phyloP scores from a whole-genome alignment of 2,888 invertebrate genomes.

The Agriopis aurantiaria region DNA sequence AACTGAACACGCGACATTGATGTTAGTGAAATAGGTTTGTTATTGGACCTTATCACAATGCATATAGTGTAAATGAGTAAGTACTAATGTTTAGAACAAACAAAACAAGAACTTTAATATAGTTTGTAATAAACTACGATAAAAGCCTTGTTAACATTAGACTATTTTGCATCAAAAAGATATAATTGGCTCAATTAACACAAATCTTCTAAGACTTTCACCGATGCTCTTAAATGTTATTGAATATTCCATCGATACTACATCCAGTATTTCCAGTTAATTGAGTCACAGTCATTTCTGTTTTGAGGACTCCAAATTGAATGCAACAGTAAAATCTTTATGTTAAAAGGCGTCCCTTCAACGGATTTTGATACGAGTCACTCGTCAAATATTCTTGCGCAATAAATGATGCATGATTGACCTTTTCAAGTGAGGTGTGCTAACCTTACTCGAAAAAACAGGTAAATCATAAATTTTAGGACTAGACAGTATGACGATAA shows the following conservation, averaged over 20 bases:
- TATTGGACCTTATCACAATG: constrained; percentile 6
- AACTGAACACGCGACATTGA: constrained; percentile 49
- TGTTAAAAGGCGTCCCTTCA: neutral
- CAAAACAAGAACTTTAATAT: neutral
- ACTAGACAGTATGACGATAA: neutral
- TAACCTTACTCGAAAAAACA: neutral
- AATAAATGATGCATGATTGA: neutral
- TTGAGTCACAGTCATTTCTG: neutral
- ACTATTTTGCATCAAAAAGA: too few relatives aligned
- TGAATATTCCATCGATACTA: too few relatives aligned
- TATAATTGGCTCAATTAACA: too few relatives aligned
- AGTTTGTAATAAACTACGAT: too few relatives aligned
- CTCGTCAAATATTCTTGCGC: neutral
- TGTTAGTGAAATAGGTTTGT: constrained; percentile 41
- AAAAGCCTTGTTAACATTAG: too few relatives aligned
- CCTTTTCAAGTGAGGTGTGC: neutral
- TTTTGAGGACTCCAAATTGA: neutral
- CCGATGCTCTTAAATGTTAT: too few relatives aligned
- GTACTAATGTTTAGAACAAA: constrained; percentile 5
- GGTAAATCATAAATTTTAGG: neutral
- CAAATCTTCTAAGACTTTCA: too few relatives aligned
- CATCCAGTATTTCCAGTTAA: neutral
- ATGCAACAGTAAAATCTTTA: neutral
- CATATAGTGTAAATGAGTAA: constrained; percentile 1
- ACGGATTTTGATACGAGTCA: neutral